Evolutionary conservation across 2,888 invertebrate genomes (phyloP).

Genomic region (Drosophila nigritarsus): DNA sequence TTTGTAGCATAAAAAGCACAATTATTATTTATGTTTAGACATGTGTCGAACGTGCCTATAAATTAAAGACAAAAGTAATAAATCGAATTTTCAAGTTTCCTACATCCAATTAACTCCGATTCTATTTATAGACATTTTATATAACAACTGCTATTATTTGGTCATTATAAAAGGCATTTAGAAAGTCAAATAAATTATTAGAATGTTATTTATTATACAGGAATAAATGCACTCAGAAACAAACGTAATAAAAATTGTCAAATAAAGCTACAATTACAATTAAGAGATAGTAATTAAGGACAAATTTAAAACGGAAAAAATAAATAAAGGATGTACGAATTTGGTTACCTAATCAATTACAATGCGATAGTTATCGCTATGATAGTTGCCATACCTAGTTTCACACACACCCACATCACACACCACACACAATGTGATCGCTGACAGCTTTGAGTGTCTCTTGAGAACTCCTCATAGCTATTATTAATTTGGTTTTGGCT

Average conservation of each 20-base stretch:
- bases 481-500: conserved; percentile 29
- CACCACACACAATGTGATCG: conserved; percentile 9
- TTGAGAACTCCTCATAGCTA: conserved; percentile 40
- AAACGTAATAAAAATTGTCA: no score
- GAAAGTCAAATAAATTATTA: conserved; percentile 3
- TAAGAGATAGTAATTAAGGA: background rate
- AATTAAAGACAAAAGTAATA: conserved; percentile 7
- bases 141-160: background rate
- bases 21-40: conserved; percentile 8
- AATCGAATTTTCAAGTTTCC: conserved; percentile 10
- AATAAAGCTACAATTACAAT: background rate
- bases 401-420: conserved; percentile 46
- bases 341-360: background rate
- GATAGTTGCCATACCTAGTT: conserved; percentile 36
- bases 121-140: background rate
- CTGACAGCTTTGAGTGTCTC: conserved; percentile 56
- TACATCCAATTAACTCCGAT: background rate
- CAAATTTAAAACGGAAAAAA: background rate
- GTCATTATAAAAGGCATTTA: background rate
- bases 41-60: conserved; percentile 4
- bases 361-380: conserved; percentile 18
- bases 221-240: background rate
- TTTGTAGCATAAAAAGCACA: background rate
- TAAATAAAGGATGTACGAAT: background rate
- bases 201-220: background rate